These are phyloP conservation scores for Epsilonema sp. DNA, from an alignment of 2,888 invertebrate genomes.

Conservation along the genomic window DNA sequence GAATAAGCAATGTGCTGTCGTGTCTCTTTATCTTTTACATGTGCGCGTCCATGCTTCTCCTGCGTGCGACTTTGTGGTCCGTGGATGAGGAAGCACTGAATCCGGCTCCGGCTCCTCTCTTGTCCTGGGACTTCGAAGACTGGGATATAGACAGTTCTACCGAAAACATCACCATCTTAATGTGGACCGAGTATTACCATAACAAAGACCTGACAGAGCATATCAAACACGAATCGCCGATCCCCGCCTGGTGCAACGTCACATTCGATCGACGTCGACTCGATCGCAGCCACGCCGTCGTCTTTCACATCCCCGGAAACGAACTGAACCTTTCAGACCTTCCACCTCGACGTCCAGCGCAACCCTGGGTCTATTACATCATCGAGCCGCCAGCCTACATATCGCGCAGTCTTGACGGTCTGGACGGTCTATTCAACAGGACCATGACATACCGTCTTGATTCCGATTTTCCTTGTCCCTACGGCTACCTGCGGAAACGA, in stretches of 20 bases:
- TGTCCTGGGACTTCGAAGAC: background rate
- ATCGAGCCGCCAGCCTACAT: background rate
- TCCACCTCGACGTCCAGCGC: background rate
- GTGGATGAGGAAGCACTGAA: too few species aligned
- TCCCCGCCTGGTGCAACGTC: background rate
- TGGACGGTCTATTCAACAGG: conserved; percentile 2
- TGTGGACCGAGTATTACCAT: conserved; percentile 4
- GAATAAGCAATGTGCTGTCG: too few species aligned
- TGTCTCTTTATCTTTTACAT: too few species aligned
- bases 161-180: conserved; percentile 4
- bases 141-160: too few species aligned
- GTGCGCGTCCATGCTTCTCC: too few species aligned
- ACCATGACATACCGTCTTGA: conserved; percentile 7
- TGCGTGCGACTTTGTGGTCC: too few species aligned
- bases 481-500: conserved; percentile 1
- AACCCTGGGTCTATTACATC: background rate
- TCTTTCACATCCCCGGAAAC: background rate
- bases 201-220: background rate
- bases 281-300: background rate
- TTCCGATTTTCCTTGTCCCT: conserved; percentile 6
- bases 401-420: background rate
- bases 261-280: background rate
- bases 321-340: background rate
- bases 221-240: background rate
- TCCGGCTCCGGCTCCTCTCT: background rate